Conservation (phyloP, 2,113 vertebrate species). For the Lucifuga dentata region DNA sequence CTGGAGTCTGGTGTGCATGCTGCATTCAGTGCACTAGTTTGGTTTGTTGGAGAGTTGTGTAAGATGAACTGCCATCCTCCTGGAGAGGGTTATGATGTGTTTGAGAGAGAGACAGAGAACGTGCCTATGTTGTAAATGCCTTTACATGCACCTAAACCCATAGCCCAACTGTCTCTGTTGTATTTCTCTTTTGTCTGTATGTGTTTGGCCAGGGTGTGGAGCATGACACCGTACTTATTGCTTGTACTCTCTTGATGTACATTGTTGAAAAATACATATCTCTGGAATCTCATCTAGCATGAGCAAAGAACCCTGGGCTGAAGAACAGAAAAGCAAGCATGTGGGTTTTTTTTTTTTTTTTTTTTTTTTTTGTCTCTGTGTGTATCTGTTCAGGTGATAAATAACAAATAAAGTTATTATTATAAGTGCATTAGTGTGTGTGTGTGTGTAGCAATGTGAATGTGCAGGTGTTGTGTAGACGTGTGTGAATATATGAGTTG, state of each 20-base stretch:
- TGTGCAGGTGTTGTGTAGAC: constrained; percentile 5
- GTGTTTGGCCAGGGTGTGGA: constrained; percentile 2
- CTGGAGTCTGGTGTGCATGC: background rate
- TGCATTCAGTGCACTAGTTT: constrained; percentile 10
- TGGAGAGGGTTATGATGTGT: constrained; percentile 12
- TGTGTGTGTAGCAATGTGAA: constrained; percentile 1
- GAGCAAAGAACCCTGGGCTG: constrained; percentile 33
- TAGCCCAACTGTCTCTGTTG: background rate
- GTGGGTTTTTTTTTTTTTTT: too few species aligned
- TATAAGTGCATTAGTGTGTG: too few species aligned
- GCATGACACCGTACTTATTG: constrained; percentile 4
- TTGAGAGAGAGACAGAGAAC: background rate
- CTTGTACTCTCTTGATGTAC: background rate
- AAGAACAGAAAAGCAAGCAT: constrained; percentile 35
- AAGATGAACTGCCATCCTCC: background rate
- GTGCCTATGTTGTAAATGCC: constrained; percentile 19
- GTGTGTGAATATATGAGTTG: background rate
- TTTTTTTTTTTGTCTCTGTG: constrained; percentile 8
- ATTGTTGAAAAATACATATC: constrained; percentile 1
- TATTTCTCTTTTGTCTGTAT: background rate
- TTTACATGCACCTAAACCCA: background rate
- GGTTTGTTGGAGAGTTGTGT: background rate
- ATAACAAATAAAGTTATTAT: too few species aligned
- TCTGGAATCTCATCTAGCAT: constrained; percentile 28
- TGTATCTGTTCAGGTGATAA: background rate